phyloP scores from a whole-genome alignment of 2,113 vertebrate species.

The Regulus satrapa region DNA sequence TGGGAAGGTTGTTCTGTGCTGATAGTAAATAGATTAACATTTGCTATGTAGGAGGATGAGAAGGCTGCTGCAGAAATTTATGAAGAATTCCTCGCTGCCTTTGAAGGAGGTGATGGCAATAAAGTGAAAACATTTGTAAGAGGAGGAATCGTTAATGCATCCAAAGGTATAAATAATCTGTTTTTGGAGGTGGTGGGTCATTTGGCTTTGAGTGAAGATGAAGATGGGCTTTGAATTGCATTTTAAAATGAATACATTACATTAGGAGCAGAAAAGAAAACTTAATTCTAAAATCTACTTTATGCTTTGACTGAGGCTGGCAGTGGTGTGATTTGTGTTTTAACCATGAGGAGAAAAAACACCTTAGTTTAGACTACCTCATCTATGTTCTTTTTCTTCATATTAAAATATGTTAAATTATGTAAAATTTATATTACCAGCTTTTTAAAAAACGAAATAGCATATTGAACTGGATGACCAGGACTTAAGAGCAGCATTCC shows the following conservation, averaged over 20 bases:
- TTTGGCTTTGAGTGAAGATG: background rate
- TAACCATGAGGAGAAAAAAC: background rate
- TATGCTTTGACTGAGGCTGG: background rate
- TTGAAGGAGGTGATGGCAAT: conserved; percentile 92
- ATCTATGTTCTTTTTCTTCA: background rate
- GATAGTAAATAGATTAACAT: conserved; percentile 49
- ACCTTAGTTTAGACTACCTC: background rate
- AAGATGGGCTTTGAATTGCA: background rate
- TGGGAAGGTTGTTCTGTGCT: background rate
- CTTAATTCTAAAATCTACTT: background rate
- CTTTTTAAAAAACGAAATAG: background rate
- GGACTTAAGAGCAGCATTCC: background rate
- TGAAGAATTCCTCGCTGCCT: conserved; percentile 97
- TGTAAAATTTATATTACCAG: fast-evolving
- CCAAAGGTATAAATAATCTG: conserved; percentile 82
- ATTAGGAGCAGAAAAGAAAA: background rate
- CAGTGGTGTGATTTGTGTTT: background rate
- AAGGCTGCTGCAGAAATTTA: conserved; percentile 98
- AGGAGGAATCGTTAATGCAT: conserved; percentile 94
- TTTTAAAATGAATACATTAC: background rate
- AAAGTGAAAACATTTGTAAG: conserved; percentile 98
- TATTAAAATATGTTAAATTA: background rate
- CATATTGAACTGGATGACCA: background rate
- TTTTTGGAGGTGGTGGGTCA: background rate
- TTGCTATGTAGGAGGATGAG: conserved; percentile 88